phyloP scores from a whole-genome alignment of 1,140 invertebrate species.

The Lepidurus arcticus region DNA sequence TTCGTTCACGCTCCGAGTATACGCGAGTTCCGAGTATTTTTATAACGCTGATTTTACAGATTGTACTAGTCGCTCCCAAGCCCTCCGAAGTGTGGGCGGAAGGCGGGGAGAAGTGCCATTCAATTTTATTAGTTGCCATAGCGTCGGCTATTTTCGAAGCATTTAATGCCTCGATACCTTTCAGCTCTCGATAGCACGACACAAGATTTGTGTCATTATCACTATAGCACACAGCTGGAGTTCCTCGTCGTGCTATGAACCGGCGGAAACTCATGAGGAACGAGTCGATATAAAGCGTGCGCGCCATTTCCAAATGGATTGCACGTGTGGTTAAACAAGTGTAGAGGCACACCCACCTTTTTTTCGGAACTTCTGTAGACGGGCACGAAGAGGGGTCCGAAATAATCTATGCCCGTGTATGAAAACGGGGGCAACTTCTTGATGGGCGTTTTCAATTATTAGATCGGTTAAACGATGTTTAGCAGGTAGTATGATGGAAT shows the following conservation, averaged over 20 bases:
- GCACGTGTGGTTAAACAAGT: slow-evolving; percentile 32
- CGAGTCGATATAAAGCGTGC: slow-evolving; percentile 29
- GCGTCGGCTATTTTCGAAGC: background rate
- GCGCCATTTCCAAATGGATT: slow-evolving; percentile 38
- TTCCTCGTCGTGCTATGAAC: slow-evolving; percentile 30
- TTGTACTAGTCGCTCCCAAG: slow-evolving; percentile 39
- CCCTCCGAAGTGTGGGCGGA: slow-evolving; percentile 36
- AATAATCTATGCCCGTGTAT: slow-evolving; percentile 23
- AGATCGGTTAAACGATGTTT: slow-evolving; percentile 15
- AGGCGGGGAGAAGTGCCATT: slow-evolving; percentile 39
- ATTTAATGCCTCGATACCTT: background rate
- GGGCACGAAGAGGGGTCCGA: background rate
- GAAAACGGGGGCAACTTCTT: background rate
- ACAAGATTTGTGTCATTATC: slow-evolving; percentile 34
- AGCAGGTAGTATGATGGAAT: background rate
- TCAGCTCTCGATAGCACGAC: slow-evolving; percentile 34
- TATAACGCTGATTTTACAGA: slow-evolving; percentile 27
- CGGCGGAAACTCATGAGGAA: slow-evolving; percentile 33
- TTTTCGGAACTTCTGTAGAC: background rate
- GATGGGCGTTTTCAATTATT: background rate
- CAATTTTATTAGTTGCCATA: slow-evolving; percentile 28
- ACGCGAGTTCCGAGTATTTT: slow-evolving; percentile 29
- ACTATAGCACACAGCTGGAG: slow-evolving; percentile 30
- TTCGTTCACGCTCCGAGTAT: slow-evolving; percentile 28
- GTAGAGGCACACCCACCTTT: slow-evolving; percentile 20